These are phyloP conservation scores for Ceramica pisi DNA, from an alignment of 2,888 invertebrate species.

Conservation along the genomic window DNA sequence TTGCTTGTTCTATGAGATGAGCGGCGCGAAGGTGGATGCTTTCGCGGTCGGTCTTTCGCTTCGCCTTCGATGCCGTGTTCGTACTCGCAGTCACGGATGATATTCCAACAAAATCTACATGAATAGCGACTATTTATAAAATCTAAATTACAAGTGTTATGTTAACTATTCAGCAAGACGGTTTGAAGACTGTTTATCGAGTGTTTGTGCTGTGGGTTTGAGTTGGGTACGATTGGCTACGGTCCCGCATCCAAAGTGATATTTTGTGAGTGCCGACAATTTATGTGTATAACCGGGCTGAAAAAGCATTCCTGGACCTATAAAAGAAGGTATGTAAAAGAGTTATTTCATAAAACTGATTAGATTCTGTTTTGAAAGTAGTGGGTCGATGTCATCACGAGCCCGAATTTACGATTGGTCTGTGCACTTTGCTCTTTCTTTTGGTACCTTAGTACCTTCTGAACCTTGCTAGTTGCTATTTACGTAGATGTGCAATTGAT, in stretches of 20 bases:
- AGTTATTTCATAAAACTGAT: conserved; percentile 56
- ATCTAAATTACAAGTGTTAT: conserved; percentile 77
- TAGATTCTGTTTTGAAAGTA: conserved; percentile 59
- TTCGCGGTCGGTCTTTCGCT: conserved; percentile 86
- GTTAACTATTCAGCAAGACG: conserved; percentile 76
- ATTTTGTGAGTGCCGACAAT: conserved; percentile 84
- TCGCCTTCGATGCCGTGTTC: conserved; percentile 87
- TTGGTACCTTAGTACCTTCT: conserved; percentile 34
- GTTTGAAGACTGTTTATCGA: conserved; percentile 73
- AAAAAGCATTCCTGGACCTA: conserved; percentile 77
- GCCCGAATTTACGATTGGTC: conserved; percentile 26
- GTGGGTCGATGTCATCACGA: conserved; percentile 43
- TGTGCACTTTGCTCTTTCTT: conserved; percentile 65
- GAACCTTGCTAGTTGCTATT: conserved; percentile 29
- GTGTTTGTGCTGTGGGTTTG: conserved; percentile 82
- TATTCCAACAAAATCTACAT: conserved; percentile 81
- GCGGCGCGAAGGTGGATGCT: conserved; percentile 82
- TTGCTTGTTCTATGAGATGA: conserved; percentile 79
- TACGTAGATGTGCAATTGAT: conserved; percentile 5
- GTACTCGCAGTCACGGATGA: conserved; percentile 88
- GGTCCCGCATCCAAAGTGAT: conserved; percentile 79
- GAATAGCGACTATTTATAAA: conserved; percentile 82
- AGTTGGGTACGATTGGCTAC: conserved; percentile 77
- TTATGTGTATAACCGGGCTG: conserved; percentile 82
- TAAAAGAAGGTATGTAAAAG: conserved; percentile 75